A percentile compares a stretch with the other conserved stretches of the same genome.
Conservation (phyloP, 2,113 vertebrate species). For the Dicerorhinus sumatrensis region DNA sequence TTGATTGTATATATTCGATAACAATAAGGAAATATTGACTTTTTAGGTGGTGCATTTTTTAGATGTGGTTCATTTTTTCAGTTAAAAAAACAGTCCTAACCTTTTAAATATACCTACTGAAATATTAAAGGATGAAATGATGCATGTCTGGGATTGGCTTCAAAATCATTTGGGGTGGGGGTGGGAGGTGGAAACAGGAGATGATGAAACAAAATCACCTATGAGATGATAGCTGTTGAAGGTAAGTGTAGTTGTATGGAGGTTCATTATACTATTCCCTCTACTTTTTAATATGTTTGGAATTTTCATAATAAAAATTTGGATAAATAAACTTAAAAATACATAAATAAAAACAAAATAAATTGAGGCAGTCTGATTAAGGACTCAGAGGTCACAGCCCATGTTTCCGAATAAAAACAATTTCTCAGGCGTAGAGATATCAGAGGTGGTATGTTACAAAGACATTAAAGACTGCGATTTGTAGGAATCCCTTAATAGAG, state of each 20-base stretch:
- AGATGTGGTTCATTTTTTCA: background rate
- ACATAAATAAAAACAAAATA: background rate
- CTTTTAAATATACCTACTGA: background rate
- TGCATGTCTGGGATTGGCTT: background rate
- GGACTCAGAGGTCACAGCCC: background rate
- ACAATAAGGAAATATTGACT: background rate
- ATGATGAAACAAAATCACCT: background rate
- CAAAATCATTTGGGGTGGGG: background rate
- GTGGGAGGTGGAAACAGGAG: background rate
- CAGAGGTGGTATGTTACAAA: background rate
- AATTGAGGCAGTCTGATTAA: background rate
- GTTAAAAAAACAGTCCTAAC: conserved; percentile 8
- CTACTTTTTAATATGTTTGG: background rate
- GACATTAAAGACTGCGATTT: background rate
- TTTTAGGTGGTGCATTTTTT: background rate
- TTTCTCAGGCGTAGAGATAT: background rate
- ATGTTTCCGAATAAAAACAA: background rate
- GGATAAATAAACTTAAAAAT: background rate
- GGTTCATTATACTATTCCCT: background rate
- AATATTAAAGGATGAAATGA: conserved; percentile 45
- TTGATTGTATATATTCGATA: background rate
- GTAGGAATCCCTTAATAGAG: background rate
- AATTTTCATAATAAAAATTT: background rate
- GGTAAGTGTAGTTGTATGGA: background rate
- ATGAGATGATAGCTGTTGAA: background rate